phyloP scores from a whole-genome alignment of 1,140 invertebrate genomes.

The Lucilia sericata region DNA sequence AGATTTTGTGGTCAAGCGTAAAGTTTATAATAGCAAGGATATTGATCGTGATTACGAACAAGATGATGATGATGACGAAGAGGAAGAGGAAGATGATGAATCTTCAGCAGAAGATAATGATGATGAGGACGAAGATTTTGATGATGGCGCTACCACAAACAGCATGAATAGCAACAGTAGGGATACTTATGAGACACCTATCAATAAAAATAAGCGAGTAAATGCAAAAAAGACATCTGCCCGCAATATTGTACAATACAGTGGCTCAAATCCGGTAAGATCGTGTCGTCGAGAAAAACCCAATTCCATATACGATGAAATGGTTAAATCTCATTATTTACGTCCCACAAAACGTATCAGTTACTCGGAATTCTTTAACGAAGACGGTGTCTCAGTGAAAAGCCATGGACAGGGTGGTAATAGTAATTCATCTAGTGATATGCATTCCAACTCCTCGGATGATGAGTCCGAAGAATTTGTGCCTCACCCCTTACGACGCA shows the following conservation, averaged over 20 bases:
- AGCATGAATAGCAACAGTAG: constrained; percentile 64
- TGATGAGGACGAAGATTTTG: constrained; percentile 62
- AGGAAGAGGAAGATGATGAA: constrained; percentile 62
- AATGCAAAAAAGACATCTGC: constrained; percentile 35
- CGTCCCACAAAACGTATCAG: constrained; percentile 61
- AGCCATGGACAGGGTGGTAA: constrained; percentile 18
- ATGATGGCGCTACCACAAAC: constrained; percentile 64
- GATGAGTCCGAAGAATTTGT: constrained; percentile 63
- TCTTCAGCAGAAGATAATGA: constrained; percentile 45
- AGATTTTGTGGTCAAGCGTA: constrained; percentile 48
- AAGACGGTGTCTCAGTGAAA: constrained; percentile 58
- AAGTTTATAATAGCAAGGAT: constrained; percentile 44
- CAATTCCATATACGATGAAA: constrained; percentile 64
- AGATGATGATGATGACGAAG: constrained; percentile 57
- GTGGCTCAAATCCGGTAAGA: constrained; percentile 66
- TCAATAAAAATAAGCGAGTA: constrained; percentile 52
- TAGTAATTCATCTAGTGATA: constrained; percentile 40
- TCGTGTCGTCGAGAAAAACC: constrained; percentile 64
- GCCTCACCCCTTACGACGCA: constrained; percentile 48
- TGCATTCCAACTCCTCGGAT: constrained; percentile 56
- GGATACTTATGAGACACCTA: constrained; percentile 59
- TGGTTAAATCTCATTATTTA: constrained; percentile 66
- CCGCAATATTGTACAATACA: constrained; percentile 54
- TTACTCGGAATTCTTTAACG: constrained; percentile 66
- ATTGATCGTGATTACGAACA: constrained; percentile 47